A percentile compares a stretch with the other conserved stretches of the same genome.
These are phyloP conservation scores for Sylvietta virens DNA, from an alignment of 2,113 vertebrate genomes.

Conservation along the genomic window DNA sequence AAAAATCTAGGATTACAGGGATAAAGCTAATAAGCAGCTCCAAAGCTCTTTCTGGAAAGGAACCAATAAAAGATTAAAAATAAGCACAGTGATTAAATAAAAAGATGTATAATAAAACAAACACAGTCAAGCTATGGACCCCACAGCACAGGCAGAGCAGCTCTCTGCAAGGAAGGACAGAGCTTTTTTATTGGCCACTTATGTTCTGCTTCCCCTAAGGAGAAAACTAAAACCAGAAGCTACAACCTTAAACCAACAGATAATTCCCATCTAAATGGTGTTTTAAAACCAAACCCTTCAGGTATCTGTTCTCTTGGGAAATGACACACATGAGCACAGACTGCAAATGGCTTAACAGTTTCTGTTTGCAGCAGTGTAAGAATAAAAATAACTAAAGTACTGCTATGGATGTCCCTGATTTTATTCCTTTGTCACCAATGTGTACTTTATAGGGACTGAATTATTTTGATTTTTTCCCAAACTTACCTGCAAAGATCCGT, in stretches of 20 bases:
- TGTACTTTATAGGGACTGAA: neutral
- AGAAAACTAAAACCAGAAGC: neutral
- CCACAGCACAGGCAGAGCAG: neutral
- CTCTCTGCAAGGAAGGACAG: neutral
- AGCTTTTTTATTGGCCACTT: neutral
- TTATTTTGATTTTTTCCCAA: neutral
- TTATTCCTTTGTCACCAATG: neutral
- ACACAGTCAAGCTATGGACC: neutral
- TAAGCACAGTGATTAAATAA: neutral
- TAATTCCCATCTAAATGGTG: neutral
- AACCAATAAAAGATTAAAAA: conserved; percentile 34
- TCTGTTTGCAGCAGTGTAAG: neutral
- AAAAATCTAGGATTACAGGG: conserved; percentile 34
- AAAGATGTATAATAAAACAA: neutral
- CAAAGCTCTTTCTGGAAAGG: conserved; percentile 23
- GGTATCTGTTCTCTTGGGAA: neutral
- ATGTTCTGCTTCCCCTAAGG: neutral
- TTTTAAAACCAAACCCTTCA: neutral
- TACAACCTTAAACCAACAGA: neutral
- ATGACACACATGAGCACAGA: neutral
- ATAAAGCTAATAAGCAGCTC: conserved; percentile 1
- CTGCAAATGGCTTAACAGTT: neutral
- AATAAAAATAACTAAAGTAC: neutral
- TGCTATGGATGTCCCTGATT: neutral
- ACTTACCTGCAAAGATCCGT: neutral